Conservation (phyloP, 2,113 vertebrate species). For the Murina feae region DNA sequence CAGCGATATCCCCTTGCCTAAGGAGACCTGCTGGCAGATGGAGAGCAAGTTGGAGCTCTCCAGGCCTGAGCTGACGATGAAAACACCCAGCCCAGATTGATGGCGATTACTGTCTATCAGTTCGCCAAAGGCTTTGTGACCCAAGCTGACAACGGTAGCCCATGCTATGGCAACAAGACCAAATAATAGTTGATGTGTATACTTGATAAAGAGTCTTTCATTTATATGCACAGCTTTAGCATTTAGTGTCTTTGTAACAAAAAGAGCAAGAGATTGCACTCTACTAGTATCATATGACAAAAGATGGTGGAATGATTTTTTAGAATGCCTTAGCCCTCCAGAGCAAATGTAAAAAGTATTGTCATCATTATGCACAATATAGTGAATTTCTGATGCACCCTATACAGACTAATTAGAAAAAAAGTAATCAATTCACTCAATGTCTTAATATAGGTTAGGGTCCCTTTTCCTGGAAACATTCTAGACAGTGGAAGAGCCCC, state of each 20-base stretch:
- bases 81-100: slow-evolving; percentile 46
- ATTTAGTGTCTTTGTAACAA: slow-evolving; percentile 47
- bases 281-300: neutral
- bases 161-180: slow-evolving; percentile 37
- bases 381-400: neutral
- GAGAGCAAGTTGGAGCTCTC: slow-evolving; percentile 29
- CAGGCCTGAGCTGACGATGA: slow-evolving; percentile 47
- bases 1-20: neutral
- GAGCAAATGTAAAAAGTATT: slow-evolving; percentile 22
- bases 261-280: neutral
- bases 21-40: slow-evolving; percentile 53
- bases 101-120: slow-evolving; percentile 45
- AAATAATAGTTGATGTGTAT: neutral
- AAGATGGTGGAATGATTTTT: neutral
- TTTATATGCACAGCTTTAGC: slow-evolving; percentile 26
- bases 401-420: neutral
- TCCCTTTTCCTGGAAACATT: neutral
- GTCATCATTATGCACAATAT: neutral
- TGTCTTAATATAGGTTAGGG: neutral
- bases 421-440: neutral
- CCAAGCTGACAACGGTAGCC: slow-evolving; percentile 4
- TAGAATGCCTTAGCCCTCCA: neutral
- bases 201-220: slow-evolving; percentile 54
- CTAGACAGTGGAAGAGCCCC: neutral
- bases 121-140: slow-evolving; percentile 62